Conservation (phyloP, 2,113 vertebrate genomes). For the Neodon shergylaensis region DNA sequence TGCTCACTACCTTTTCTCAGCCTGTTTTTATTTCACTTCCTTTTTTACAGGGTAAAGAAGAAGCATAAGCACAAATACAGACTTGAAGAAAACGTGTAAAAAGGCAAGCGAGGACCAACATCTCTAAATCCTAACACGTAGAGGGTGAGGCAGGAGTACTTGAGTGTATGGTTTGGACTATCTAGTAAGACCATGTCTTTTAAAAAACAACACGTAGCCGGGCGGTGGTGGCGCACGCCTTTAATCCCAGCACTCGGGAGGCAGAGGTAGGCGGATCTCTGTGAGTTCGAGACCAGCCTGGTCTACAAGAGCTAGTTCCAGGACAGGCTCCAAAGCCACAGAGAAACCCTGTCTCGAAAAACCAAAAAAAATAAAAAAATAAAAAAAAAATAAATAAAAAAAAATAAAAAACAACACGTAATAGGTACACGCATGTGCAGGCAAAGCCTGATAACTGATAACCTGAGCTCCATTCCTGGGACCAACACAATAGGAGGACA, state of each 20-base stretch:
- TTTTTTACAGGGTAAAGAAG: background rate
- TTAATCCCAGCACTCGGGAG: too few species aligned
- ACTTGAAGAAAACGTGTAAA: background rate
- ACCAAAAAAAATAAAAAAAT: too few species aligned
- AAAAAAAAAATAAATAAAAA: too few species aligned
- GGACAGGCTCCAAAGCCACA: too few species aligned
- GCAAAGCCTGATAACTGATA: background rate
- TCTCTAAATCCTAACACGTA: background rate
- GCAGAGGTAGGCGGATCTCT: too few species aligned
- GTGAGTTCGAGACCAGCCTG: too few species aligned
- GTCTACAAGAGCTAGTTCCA: too few species aligned
- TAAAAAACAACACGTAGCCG: background rate
- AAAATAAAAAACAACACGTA: too few species aligned
- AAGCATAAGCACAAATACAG: slow-evolving; percentile 15
- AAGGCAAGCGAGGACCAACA: background rate
- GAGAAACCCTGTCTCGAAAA: too few species aligned
- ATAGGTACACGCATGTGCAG: background rate
- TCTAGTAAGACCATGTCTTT: background rate
- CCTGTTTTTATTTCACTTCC: background rate
- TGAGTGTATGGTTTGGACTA: background rate
- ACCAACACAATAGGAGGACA: background rate
- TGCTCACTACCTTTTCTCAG: background rate
- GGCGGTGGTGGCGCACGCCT: too few species aligned
- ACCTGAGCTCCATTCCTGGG: background rate
- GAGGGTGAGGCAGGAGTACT: background rate